Conservation (phyloP, 2,797 vertebrate genomes). For the Pterois miles region DNA sequence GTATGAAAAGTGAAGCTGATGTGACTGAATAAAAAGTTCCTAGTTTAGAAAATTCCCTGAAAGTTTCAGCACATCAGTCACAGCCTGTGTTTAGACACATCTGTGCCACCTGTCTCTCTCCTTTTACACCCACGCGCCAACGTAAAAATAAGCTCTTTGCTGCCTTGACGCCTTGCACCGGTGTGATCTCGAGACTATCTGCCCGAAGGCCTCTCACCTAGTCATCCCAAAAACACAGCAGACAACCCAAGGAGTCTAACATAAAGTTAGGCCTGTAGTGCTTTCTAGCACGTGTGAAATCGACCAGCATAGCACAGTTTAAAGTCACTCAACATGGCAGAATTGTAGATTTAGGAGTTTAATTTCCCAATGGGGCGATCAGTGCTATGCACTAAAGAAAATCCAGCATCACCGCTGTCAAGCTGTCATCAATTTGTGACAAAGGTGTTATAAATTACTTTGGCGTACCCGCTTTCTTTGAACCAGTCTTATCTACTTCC, state of each 20-base stretch:
- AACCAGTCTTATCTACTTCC: conserved; percentile 30
- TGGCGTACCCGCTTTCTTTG: background rate
- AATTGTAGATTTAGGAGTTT: background rate
- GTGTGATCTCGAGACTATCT: conserved; percentile 44
- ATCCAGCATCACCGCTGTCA: background rate
- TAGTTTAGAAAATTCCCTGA: conserved; percentile 16
- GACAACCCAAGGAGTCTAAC: conserved; percentile 7
- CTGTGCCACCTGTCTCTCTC: conserved; percentile 26
- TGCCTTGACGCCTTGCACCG: conserved; percentile 6
- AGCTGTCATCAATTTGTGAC: conserved; percentile 34
- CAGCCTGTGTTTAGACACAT: conserved; percentile 1
- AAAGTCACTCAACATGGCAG: background rate
- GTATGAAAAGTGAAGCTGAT: conserved; percentile 12
- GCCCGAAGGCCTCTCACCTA: conserved; percentile 34
- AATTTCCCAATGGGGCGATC: background rate
- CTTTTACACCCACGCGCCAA: conserved; percentile 14
- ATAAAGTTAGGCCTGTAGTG: background rate
- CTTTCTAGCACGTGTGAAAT: background rate
- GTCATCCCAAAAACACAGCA: conserved; percentile 18
- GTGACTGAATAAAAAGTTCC: conserved; percentile 20
- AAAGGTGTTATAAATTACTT: conserved; percentile 31
- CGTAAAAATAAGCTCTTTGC: conserved; percentile 22
- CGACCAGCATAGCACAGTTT: background rate
- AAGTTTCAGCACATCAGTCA: conserved; percentile 15
- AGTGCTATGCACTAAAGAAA: background rate